Percentiles rank a stretch among this genome's conserved stretches.
Evolutionary conservation across 1,140 invertebrate species (phyloP).

Genomic region (Pseudachorutes palmiensis): DNA sequence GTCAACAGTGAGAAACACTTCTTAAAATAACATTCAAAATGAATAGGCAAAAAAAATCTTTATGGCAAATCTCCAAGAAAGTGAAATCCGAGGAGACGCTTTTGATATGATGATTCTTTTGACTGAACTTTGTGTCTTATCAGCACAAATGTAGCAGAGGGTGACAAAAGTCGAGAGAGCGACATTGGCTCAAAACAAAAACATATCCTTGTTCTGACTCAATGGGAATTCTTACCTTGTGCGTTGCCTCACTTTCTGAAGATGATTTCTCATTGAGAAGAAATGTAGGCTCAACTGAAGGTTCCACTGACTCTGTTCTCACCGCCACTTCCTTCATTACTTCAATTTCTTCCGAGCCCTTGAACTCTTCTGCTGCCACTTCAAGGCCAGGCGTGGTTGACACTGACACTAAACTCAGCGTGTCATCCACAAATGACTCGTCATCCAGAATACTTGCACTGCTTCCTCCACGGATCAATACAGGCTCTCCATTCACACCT

Average conservation of each 20-base stretch:
- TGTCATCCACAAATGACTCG: not conserved
- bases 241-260: not conserved
- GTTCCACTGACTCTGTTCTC: not conserved
- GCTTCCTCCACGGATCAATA: constrained; percentile 4
- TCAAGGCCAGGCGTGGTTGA: not conserved
- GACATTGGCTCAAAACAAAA: no score
- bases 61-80: not conserved
- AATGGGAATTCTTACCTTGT: no score
- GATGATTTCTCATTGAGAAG: not conserved
- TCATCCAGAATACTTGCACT: constrained; percentile 6
- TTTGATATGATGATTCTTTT: no score
- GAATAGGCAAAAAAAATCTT: not conserved
- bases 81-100: no score
- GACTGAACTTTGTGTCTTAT: no score
- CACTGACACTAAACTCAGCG: not conserved
- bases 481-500: not conserved
- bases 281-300: not conserved
- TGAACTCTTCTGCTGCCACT: constrained; percentile 13
- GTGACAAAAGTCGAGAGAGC: no score
- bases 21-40: not conserved
- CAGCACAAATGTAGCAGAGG: no score
- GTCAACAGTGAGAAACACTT: no score
- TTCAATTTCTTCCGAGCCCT: constrained; percentile 26
- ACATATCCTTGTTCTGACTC: no score
- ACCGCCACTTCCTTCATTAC: constrained; percentile 21